These are phyloP conservation scores for Anguilla rostrata DNA, from an alignment of 2,113 vertebrate species.

Conservation along the genomic window DNA sequence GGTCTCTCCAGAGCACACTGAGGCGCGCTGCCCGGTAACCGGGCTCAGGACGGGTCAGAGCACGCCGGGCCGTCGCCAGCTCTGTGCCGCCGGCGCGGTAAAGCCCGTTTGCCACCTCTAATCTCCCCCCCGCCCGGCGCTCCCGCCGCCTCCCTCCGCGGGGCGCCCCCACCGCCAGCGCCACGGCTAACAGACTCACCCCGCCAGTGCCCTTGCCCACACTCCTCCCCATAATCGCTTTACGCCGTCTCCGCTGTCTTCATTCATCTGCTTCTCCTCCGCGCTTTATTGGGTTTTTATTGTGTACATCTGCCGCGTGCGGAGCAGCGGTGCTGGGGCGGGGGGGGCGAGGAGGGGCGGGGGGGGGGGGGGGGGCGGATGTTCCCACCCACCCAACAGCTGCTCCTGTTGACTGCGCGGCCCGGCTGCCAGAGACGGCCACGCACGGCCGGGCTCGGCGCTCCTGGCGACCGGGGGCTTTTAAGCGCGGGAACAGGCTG, in stretches of 20 bases:
- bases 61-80: background rate
- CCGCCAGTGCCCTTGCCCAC: background rate
- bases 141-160: background rate
- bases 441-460: background rate
- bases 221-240: slow-evolving; percentile 25
- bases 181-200: slow-evolving; percentile 21
- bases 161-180: background rate
- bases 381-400: background rate
- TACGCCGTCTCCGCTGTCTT: slow-evolving; percentile 21
- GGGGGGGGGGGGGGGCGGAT: background rate
- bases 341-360: too few relatives aligned
- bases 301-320: slow-evolving; percentile 57
- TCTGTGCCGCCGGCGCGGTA: background rate
- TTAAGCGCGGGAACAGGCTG: background rate
- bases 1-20: slow-evolving; percentile 5
- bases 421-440: slow-evolving; percentile 46
- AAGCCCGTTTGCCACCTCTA: slow-evolving; percentile 33
- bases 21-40: slow-evolving; percentile 4
- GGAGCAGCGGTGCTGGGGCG: slow-evolving; percentile 33
- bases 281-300: slow-evolving; percentile 31
- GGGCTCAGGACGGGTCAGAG: background rate
- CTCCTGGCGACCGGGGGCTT: background rate
- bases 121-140: slow-evolving; percentile 46
- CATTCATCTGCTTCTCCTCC: slow-evolving; percentile 26
- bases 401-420: slow-evolving; percentile 43